Evolutionary conservation across 2,113 vertebrate species (phyloP).

Genomic region (Halichoerus grypus): DNA sequence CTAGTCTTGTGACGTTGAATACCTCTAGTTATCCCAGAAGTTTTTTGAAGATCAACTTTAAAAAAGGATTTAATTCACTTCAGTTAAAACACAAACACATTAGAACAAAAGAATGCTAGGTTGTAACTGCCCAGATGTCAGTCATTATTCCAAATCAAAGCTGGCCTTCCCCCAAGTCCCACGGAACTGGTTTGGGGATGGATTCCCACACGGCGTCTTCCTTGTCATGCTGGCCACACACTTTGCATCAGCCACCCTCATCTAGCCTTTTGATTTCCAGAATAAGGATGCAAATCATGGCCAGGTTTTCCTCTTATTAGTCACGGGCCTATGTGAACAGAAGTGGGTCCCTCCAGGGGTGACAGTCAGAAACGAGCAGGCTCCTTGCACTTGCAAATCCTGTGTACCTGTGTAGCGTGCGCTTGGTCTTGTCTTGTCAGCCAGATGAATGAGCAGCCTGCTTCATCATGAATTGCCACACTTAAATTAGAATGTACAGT

Average conservation of each 20-base stretch:
- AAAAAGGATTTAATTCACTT: not conserved
- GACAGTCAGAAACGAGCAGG: accelerated
- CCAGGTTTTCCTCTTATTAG: not conserved
- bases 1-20: not conserved
- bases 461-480: not conserved
- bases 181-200: not conserved
- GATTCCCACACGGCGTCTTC: accelerated
- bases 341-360: not conserved
- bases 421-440: too few relatives aligned
- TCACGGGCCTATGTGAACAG: not conserved
- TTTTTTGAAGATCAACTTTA: not conserved
- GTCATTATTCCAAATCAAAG: not conserved
- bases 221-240: accelerated
- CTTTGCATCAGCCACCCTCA: not conserved
- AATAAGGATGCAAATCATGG: not conserved
- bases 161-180: not conserved
- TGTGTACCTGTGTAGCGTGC: accelerated
- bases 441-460: not conserved
- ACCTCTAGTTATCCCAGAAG: not conserved
- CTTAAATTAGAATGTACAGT: not conserved
- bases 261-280: not conserved
- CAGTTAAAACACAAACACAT: not conserved
- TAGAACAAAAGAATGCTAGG: not conserved
- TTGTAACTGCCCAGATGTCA: not conserved
- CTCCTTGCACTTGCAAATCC: not conserved